These are phyloP conservation scores for Lithosia quadra DNA, from an alignment of 2,888 invertebrate genomes.

Conservation along the genomic window DNA sequence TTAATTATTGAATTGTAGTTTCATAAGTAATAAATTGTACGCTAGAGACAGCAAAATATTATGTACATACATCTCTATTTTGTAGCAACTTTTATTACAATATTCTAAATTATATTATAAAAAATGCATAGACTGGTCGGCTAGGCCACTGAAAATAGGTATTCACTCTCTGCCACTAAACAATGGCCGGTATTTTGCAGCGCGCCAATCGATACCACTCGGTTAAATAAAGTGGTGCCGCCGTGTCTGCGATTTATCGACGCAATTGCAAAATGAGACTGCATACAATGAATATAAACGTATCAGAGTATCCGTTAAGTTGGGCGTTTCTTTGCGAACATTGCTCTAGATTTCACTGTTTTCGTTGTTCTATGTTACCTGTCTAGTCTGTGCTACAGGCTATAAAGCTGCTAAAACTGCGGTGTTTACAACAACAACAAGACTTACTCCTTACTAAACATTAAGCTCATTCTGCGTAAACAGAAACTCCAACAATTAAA, in stretches of 20 bases:
- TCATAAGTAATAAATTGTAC: no score
- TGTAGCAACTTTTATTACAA: no score
- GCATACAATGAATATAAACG: not conserved
- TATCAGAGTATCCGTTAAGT: not conserved
- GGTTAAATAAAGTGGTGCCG: not conserved
- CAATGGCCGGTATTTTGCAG: not conserved
- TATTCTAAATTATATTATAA: no score
- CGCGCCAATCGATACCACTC: not conserved
- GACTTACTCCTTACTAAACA: not conserved
- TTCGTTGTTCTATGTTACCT: not conserved
- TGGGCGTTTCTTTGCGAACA: not conserved
- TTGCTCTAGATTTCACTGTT: not conserved
- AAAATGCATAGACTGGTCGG: no score
- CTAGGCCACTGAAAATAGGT: no score
- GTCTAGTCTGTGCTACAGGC: no score
- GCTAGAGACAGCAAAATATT: no score
- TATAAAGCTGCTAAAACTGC: not conserved
- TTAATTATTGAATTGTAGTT: no score
- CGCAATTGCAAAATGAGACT: not conserved
- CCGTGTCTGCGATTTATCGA: not conserved
- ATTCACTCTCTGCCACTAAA: not conserved
- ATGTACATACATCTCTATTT: no score
- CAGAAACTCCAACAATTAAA: not conserved
- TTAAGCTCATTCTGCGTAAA: not conserved
- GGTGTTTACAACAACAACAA: not conserved